Evolutionary conservation across 2,113 vertebrate genomes (phyloP), one percentile per base, ranked within the genome.

Genomic region (Muscicapa adusta): DNA sequence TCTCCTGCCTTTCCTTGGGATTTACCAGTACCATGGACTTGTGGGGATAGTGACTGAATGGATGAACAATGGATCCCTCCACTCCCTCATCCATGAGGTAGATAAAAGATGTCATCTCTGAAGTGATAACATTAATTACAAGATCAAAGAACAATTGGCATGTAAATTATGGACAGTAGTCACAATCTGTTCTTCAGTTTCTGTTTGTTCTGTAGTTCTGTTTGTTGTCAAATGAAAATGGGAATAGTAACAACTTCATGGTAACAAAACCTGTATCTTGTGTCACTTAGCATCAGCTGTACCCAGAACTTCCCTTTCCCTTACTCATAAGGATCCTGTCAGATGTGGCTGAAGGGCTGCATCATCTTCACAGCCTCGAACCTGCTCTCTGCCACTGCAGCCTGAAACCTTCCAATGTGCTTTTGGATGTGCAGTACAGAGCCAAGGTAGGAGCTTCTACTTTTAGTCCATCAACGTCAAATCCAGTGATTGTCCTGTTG

Each of bases 41-140:
- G 29, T 96, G 12, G 97, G 97, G 18, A 58, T 96, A 71, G 94
- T 97, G 75, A 97, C 96, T 68, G 96, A 97, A 86, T 98, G 98
- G 98, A 98, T 98, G 98, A 61, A 93, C 48, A 97, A 97, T 22
- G 97, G 97, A 70, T 98, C 97, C 25, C 96, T 98, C 33, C 85
- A 96, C 62, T 94, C 94, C 0, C 89, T 98, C 48, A 91, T 98
- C 34, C 94, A 98, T n/a, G 97, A 98, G 97, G 98, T 98, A 96
- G 14, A 50, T 38, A 62, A 62, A 66, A 73, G 11, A 33, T 47
- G 15, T 34, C 3, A n/a, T 47, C 31, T 74, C 85, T 66, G 68
- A 51, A 9, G 12, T 45, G 71, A 60, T 24, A 84, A 80, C 56
- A 54, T 42, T 13, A 86, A 58, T 71, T 47, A 40, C 22, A 56